Percentiles rank a stretch among this genome's conserved stretches.
Evolutionary conservation across 2,797 vertebrate genomes (phyloP).

Genomic region (Pachyuromys duprasi): DNA sequence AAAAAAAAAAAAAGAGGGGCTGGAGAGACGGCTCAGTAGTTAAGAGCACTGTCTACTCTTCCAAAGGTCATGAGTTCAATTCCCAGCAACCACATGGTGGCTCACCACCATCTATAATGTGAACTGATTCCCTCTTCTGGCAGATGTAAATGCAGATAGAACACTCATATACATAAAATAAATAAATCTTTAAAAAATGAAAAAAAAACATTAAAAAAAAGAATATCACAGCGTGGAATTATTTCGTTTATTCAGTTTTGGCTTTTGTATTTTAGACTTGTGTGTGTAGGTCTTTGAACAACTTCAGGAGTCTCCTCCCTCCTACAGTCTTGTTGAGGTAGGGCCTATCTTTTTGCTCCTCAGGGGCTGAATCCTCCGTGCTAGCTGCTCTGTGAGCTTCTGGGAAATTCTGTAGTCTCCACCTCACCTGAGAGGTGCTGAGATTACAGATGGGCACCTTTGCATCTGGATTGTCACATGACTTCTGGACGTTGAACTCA

Average conservation of each 20-base stretch:
- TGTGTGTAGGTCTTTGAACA: background rate
- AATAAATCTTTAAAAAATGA: no score
- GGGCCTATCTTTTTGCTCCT: background rate
- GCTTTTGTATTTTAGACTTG: background rate
- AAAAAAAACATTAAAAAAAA: background rate
- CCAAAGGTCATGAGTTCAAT: no score
- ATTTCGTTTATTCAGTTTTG: background rate
- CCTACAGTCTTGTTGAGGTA: background rate
- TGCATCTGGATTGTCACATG: background rate
- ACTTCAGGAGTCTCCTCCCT: background rate
- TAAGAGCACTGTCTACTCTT: no score
- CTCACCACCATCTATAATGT: no score
- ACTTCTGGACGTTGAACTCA: background rate
- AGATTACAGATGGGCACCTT: background rate
- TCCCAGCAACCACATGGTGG: no score
- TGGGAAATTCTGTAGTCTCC: background rate
- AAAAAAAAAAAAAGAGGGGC: no score
- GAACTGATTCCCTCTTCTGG: no score
- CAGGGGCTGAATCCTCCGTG: background rate
- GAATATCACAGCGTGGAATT: background rate
- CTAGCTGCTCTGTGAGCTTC: background rate
- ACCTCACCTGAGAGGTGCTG: background rate
- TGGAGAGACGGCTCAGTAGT: no score
- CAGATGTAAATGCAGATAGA: no score
- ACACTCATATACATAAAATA: no score